phyloP scores from a whole-genome alignment of 2,797 vertebrate genomes.

The Myotis myotis region DNA sequence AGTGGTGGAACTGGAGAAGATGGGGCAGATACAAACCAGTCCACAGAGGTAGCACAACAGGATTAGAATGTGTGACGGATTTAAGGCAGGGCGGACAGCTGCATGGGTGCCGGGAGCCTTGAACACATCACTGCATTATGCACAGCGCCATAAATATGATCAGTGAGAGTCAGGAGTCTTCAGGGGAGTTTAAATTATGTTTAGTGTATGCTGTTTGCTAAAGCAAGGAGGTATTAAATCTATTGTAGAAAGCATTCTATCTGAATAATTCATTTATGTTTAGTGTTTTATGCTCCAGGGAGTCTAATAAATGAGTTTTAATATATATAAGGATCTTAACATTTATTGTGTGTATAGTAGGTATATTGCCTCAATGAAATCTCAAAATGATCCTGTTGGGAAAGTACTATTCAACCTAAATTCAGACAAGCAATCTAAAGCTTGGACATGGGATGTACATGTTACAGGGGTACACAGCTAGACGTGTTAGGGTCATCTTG shows the following conservation, averaged over 20 bases:
- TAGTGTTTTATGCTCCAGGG: neutral
- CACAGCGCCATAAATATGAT: neutral
- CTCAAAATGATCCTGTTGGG: neutral
- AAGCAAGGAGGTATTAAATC: neutral
- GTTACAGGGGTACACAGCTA: neutral
- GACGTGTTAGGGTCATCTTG: neutral
- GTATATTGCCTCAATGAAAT: neutral
- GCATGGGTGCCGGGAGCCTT: neutral
- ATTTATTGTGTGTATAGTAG: neutral
- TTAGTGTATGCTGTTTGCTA: neutral
- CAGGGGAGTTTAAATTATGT: neutral
- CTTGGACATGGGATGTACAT: neutral
- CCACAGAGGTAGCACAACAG: neutral
- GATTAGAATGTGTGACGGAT: neutral
- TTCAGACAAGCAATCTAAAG: neutral
- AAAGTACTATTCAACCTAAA: neutral
- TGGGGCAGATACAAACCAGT: neutral
- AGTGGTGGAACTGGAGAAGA: neutral
- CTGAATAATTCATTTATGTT: neutral
- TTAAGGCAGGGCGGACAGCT: neutral
- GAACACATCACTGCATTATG: neutral
- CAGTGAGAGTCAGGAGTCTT: neutral
- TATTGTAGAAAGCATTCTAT: conserved; percentile 4
- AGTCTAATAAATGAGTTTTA: conserved; percentile 39
- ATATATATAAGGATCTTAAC: neutral